Evolutionary conservation across 2,797 vertebrate species (phyloP), one percentile per base, ranked within the genome.

Genomic region (Brachyrhaphis roseni): DNA sequence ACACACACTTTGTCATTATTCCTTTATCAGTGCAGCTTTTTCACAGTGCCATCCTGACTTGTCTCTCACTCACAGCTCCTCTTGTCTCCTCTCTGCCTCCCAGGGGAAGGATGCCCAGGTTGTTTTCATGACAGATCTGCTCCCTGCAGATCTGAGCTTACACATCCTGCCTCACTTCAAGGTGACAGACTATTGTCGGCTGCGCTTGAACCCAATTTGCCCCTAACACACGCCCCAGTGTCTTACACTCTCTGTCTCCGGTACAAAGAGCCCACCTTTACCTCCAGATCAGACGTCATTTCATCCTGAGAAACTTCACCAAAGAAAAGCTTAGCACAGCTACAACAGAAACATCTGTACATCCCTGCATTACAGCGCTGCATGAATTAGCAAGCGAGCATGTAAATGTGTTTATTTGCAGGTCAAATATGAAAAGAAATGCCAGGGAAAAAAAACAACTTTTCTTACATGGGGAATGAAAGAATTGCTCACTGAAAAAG

Each of bases 91-190:
- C 82, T 41, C 49, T 6, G 47, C 77, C 79, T 92, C 91, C 79
- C 84, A 10, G 68, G 85, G 88, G 87, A 80, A 34, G 75, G 84
- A 88, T 87, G 90, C 89, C 88, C 89, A 82, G 81, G 47, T 82
- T 85, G 83, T 80, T 79, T 86, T 83, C 77, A n/a, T 87, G 91
- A 90, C 86, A 91, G 89, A 91, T 84, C 84, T 75, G 78, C 51
- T 92, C 92, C 89, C 91, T 73, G 85, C 76, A 80, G 89, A 89
- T 83, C 84, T 91, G 81, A 90, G 80, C 87, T n/a, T 80, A 72
- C 88, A 84, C 78, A 85, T 77, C 78, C 82, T 79, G 76, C 82
- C 83, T 84, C 82, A 86, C 84, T 89, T 90, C 86, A 91, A 92
- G 89, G 91, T 92, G 90, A 90, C 89, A 90, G 87, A 86, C 88